Evolutionary conservation across 2,113 vertebrate species (phyloP), one percentile per base, ranked within the genome.

Genomic region (Synchiropus splendidus): DNA sequence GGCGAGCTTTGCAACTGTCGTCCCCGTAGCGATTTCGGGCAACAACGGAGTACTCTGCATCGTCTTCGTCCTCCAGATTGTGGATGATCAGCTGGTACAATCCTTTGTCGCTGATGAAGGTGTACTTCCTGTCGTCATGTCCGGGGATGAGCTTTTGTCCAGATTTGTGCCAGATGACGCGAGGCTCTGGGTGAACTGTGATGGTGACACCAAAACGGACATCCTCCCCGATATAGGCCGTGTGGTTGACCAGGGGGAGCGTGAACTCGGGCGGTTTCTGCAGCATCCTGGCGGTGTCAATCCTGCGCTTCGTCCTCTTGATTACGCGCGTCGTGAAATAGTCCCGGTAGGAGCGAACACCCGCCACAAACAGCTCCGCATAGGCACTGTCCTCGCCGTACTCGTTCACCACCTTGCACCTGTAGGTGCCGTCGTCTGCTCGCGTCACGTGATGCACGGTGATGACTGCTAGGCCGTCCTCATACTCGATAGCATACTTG

Each of bases 241-340:
- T 91, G 12, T 77, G 86, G 48, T 97, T 95, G 31, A 88, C 89
- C 54, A 99, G 74, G 59, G 95, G 95, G 56, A 99, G 78, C 3
- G 95, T 99, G 69, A 99, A 99, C 81, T 99, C 95, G 42, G 95
- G 95, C 51, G 95, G 94, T 72, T 77, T 90, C 74, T 96, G 92
- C 18, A 98, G 75, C 53, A 99, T 86, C 70, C 93, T 90, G 69
- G 91, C 84, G 14, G 93, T 80, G 63, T 99, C 94, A 16, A 93
- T 78, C 49, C 92, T 89, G 57, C 94, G 89, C 66, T 96, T 99
- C 14, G 92, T 87, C 75, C 74, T 98, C 83, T 86, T 92, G 35
- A 92, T 85, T 37, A 90, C 90, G 58, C 92, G 90, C 35, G 81
- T 60, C 49, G 84, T 90, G 65, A 89, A 99, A 75, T 87, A 90